Evolutionary conservation across 2,113 vertebrate genomes (phyloP).

Genomic region (Neomonachus schauinslandi): DNA sequence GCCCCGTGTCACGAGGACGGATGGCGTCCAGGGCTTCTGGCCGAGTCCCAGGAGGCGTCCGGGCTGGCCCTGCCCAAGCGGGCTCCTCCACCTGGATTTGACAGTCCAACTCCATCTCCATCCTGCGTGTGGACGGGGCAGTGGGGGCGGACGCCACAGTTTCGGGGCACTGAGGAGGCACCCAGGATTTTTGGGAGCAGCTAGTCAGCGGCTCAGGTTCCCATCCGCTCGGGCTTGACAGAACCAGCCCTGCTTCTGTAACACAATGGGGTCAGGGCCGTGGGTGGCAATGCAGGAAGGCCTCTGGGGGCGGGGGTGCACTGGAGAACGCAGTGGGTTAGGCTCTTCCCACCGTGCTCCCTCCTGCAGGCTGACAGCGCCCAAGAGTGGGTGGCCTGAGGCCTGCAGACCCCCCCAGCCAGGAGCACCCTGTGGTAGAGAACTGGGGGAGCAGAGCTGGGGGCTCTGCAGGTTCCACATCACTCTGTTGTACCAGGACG

Average conservation of each 20-base stretch:
- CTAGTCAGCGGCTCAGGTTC: background rate
- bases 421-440: background rate
- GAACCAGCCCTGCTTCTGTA: background rate
- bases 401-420: background rate
- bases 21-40: background rate
- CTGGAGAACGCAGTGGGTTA: fast-evolving
- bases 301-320: background rate
- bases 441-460: background rate
- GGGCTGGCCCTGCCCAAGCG: fast-evolving
- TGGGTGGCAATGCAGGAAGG: background rate
- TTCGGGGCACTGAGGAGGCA: background rate
- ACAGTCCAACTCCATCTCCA: background rate
- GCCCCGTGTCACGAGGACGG: background rate
- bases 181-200: background rate
- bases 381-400: background rate
- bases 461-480: background rate
- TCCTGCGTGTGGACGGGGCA: background rate
- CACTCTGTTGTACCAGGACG: fast-evolving
- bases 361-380: background rate
- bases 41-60: background rate
- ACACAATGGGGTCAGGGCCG: background rate
- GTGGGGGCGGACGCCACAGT: background rate
- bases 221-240: background rate
- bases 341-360: fast-evolving
- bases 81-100: background rate